Evolutionary conservation across 2,888 invertebrate genomes (phyloP).

Genomic region (Amphipoea lucens): DNA sequence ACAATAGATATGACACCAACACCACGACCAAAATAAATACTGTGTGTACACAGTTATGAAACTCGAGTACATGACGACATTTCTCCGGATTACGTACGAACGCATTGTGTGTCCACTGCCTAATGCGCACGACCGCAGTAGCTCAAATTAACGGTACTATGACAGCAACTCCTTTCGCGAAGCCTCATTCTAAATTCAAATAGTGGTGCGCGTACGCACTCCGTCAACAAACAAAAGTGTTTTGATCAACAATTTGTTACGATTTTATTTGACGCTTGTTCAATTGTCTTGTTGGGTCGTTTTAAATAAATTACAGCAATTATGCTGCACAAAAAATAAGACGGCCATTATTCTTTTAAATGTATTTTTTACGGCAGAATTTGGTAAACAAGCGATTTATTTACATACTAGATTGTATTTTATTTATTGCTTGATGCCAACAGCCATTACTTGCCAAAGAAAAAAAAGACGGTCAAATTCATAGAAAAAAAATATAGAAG

Average conservation of each 20-base stretch:
- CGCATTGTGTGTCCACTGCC: conserved; percentile 68
- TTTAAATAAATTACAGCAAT: conserved; percentile 57
- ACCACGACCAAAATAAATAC: conserved; percentile 31
- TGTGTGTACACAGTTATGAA: conserved; percentile 40
- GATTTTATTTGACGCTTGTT: conserved; percentile 53
- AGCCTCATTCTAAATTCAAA: conserved; percentile 84
- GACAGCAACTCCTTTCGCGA: conserved; percentile 80
- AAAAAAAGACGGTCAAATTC: background rate
- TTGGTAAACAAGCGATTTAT: conserved; percentile 38
- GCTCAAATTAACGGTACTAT: conserved; percentile 84
- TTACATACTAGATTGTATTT: conserved; percentile 34
- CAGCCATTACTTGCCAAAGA: conserved; percentile 18
- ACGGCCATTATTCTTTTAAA: conserved; percentile 8
- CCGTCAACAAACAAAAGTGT: conserved; percentile 78
- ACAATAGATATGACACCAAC: conserved; percentile 23
- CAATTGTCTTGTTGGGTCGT: conserved; percentile 57
- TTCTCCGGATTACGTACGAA: conserved; percentile 55
- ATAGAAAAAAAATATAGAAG: conserved; percentile 26
- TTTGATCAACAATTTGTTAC: conserved; percentile 58
- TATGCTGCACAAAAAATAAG: conserved; percentile 33
- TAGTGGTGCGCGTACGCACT: conserved; percentile 78
- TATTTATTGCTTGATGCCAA: conserved; percentile 25
- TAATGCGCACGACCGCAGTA: conserved; percentile 79
- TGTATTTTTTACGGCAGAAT: conserved; percentile 13
- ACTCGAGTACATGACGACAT: conserved; percentile 43